These are phyloP conservation scores for Odontamblyopus lacepedii DNA, from an alignment of 2,797 vertebrate genomes.

Conservation along the genomic window DNA sequence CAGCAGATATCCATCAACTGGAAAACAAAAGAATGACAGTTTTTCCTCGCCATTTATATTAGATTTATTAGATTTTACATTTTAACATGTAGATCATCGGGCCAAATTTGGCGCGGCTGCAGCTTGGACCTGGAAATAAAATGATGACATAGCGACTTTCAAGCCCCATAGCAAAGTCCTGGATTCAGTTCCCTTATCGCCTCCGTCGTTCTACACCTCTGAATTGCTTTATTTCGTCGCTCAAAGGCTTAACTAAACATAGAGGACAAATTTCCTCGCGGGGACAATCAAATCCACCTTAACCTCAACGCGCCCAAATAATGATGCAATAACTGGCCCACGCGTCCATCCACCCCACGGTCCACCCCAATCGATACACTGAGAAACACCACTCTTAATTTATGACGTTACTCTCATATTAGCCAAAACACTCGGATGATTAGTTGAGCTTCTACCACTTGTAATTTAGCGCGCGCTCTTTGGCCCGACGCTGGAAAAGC, in stretches of 20 bases:
- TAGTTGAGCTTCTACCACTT: constrained; percentile 7
- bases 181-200: too few species aligned
- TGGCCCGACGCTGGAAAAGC: constrained; percentile 35
- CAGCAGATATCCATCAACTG: too few species aligned
- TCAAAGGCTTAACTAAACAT: background rate
- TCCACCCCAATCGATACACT: background rate
- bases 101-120: too few species aligned
- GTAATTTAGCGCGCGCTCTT: constrained; percentile 35
- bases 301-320: background rate
- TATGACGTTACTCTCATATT: constrained; percentile 11
- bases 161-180: too few species aligned
- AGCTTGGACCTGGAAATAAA: too few species aligned
- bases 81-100: too few species aligned
- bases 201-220: background rate
- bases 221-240: background rate
- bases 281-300: background rate
- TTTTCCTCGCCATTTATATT: too few species aligned
- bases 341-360: background rate
- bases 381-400: constrained; percentile 2
- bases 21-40: too few species aligned
- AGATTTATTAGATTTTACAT: too few species aligned
- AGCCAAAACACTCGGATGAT: constrained; percentile 14
- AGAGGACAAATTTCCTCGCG: background rate
- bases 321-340: background rate
- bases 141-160: too few species aligned